Conservation (phyloP, 2,113 vertebrate genomes). For the Cepphus grylle region DNA sequence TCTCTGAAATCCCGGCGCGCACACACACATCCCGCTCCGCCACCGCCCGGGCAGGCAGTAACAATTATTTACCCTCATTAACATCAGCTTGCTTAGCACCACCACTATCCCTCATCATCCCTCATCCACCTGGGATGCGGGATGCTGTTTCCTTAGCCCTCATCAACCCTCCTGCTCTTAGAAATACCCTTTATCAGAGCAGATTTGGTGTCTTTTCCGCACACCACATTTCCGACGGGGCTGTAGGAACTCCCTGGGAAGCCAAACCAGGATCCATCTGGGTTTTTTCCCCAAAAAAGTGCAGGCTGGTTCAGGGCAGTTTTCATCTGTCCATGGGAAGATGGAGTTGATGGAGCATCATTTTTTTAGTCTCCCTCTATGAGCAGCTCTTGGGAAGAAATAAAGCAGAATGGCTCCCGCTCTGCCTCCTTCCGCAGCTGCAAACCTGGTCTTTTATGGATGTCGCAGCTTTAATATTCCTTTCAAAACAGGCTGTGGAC, state of each 20-base stretch:
- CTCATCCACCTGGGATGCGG: background rate
- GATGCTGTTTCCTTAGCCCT: background rate
- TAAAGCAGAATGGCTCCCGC: background rate
- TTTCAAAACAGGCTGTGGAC: background rate
- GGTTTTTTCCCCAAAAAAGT: background rate
- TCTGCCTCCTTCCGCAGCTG: background rate
- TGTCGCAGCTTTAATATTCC: background rate
- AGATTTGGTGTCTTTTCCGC: background rate
- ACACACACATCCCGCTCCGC: fast-evolving
- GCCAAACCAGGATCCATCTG: background rate
- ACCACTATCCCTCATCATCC: background rate
- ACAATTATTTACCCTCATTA: background rate
- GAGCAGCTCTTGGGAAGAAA: background rate
- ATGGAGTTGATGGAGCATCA: background rate
- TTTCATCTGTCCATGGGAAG: background rate
- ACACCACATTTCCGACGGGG: fast-evolving
- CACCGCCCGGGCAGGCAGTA: fast-evolving
- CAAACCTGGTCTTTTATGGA: background rate
- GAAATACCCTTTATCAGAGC: background rate
- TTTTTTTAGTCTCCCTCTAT: background rate
- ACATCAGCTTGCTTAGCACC: background rate
- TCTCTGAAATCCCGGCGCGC: background rate
- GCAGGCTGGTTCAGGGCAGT: background rate
- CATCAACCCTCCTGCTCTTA: background rate
- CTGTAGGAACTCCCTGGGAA: background rate